These are phyloP conservation scores for Eueremaeus valkanovi DNA, from an alignment of 2,888 invertebrate genomes.

Conservation along the genomic window DNA sequence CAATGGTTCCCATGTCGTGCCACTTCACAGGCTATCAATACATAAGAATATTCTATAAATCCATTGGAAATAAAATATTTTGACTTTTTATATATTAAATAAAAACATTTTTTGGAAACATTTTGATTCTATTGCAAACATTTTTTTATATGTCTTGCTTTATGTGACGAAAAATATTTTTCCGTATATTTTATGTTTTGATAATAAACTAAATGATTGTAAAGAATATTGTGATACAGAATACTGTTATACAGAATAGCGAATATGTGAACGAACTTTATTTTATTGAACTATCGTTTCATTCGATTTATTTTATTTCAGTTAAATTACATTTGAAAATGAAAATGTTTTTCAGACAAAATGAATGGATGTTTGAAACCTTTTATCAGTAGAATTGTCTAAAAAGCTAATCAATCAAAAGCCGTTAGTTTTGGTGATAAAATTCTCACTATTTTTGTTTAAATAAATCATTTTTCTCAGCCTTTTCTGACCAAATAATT, in stretches of 20 bases:
- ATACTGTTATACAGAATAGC: too few species aligned
- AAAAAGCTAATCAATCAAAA: neutral
- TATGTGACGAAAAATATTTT: neutral
- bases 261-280: neutral
- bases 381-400: neutral
- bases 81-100: neutral
- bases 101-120: neutral
- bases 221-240: neutral
- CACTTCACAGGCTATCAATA: neutral
- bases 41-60: too few species aligned
- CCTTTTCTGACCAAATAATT: neutral
- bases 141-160: neutral
- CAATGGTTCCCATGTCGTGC: too few species aligned
- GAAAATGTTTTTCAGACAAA: too few species aligned
- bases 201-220: neutral
- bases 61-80: neutral
- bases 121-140: neutral
- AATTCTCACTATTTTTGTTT: neutral
- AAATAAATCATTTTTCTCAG: neutral
- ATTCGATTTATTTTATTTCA: neutral
- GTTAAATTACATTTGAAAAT: neutral
- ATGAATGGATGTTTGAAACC: neutral
- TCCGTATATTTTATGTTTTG: neutral
- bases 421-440: neutral
- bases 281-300: neutral